Base-by-base conservation (phyloP, 2,797 vertebrate genomes). In the Cephalopachus bancanus region DNA sequence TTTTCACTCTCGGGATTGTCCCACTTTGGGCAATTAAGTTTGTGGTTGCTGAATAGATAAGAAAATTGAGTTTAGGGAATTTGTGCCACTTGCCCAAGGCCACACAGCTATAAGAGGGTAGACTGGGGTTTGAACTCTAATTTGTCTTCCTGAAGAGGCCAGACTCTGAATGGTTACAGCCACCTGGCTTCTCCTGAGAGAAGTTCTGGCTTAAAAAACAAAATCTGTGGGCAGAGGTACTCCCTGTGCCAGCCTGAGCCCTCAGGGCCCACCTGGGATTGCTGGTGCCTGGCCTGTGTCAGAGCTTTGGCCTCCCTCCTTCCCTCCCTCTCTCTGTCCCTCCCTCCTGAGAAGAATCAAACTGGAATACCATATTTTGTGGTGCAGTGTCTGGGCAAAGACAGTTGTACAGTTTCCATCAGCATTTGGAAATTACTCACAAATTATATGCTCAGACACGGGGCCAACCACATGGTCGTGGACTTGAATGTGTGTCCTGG, bases 241-340 rank as follows among this genome's bases (percentile, higher is more conserved):
- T 12, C 22, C 17, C 0, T 53, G 53, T 20, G 14, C 16, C 69
- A 72, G 37, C 71, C 62, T 1, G 1, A 28, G 57, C 51, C 33
- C 26, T 44, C 16, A 7, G 26, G 16, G 15, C 14, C 55, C 51
- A 19, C 7, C 10, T 37, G 19, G 22, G 37, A 3, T 78, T 20
- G 5, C 65, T 44, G 12, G 53, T 55, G 20, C 30, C 37, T 60
- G 49, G 11, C 9, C 17, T 16, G 7, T 55, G 15, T 44, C 90
- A 3, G 0, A 1, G 10, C n/a, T 26, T 65, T 15, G 0, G 10
- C 7, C 12, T 20, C 28, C 53, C 9, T 37, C 11, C 51, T 0
- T 76, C 10, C 79, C n/a, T 71, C 7, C 17, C 15, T 37, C 37
- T 37, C 37, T 37, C 37, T 37, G 37, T 9, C 24, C 49, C 20